Evolutionary conservation across 2,797 vertebrate genomes (phyloP), one percentile per base, ranked within the genome.

Genomic region (Lophura swinhoii): DNA sequence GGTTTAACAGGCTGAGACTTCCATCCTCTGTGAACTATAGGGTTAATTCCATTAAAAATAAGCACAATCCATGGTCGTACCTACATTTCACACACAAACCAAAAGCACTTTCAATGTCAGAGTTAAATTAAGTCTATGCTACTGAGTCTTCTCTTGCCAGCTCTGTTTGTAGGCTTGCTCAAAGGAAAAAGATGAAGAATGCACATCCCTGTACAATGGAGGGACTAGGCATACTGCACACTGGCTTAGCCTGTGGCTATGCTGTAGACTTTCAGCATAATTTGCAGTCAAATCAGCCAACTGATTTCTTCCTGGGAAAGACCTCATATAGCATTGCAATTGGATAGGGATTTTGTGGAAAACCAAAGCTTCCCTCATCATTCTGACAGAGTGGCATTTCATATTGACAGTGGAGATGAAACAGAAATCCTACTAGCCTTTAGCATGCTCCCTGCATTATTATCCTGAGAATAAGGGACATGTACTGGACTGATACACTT

Each of bases 291-390:
- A 11, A 13, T 21, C 35, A 53, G 33, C 6, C 43, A 72, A 67
- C 13, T 7, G 13, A 15, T 72, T 20, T 6, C 6, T 6, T 33
- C 7, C 31, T 24, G 15, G 17, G 5, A 29, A 31, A 87, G 14
- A 21, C 7, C 26, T 2, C 39, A 35, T 0, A 0, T n/a, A 43
- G 23, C 0, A 3, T 12, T 17, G 5, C 26, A 84, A 44, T 9
- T 5, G 22, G 17, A 44, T 31, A 9, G 0, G 10, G 80, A 60
- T 43, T 17, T 9, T 55, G 6, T 41, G 26, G 58, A 3, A 82
- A 43, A 12, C 26, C 55, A 67, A 59, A 69, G 46, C 10, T n/a
- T 26, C 43, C 35, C 23, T 48, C n/a, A 8, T 41, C 8, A 0
- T 59, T 70, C 58, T 39, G 46, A 12, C 24, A 22, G 6, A 0